phyloP scores from a whole-genome alignment of 1,140 invertebrate genomes.

The Chrysomallon squamiferum region DNA sequence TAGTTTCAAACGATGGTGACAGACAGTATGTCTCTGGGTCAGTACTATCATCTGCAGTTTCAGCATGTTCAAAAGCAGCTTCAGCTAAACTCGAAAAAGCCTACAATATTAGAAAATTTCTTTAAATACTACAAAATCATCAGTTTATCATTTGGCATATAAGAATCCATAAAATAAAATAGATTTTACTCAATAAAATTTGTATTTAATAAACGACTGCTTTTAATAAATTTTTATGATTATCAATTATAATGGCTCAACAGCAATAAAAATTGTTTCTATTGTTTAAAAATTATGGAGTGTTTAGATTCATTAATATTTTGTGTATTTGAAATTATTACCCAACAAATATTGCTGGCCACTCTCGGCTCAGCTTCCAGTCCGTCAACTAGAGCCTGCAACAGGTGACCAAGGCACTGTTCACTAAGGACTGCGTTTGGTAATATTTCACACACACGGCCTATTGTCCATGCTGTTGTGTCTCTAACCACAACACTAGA shows the following conservation, averaged over 20 bases:
- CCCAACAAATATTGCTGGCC: constrained; percentile 98
- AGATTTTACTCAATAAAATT: background rate
- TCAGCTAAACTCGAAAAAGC: constrained; percentile 97
- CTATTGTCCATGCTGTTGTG: constrained; percentile 98
- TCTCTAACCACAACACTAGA: constrained; percentile 89
- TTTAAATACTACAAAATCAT: background rate
- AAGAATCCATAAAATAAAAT: background rate
- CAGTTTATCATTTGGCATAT: background rate
- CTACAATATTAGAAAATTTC: constrained; percentile 48
- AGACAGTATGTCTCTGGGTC: constrained; percentile 94
- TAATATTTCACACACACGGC: constrained; percentile 95
- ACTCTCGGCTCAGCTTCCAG: constrained; percentile 90
- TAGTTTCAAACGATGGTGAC: constrained; percentile 91
- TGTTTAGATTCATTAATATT: too few relatives aligned
- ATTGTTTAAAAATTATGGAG: too few relatives aligned
- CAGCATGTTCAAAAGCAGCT: constrained; percentile 87
- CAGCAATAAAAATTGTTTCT: too few relatives aligned
- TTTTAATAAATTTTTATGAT: too few relatives aligned
- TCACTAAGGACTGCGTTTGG: constrained; percentile 95
- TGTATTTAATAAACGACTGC: too few relatives aligned
- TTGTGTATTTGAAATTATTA: too few relatives aligned
- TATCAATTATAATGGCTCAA: too few relatives aligned
- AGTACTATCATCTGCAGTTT: constrained; percentile 68
- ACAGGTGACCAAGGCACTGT: constrained; percentile 74
- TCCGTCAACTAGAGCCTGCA: constrained; percentile 89